A percentile compares a stretch with the other conserved stretches of the same genome.
Evolutionary conservation across 2,113 vertebrate genomes (phyloP).

Genomic region (Chloropsis hardwickii): DNA sequence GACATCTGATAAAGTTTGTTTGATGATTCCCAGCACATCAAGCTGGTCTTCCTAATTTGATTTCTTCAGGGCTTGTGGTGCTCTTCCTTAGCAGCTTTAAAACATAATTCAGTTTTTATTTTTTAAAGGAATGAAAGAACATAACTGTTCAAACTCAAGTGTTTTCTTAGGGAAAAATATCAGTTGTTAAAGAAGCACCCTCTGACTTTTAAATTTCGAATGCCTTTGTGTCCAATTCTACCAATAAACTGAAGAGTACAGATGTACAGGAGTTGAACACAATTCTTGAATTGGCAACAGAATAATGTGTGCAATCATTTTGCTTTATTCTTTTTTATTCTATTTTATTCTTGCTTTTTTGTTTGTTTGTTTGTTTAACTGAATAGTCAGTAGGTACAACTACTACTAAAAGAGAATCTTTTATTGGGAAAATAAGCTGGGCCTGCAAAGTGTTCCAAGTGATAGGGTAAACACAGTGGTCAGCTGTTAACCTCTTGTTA

Average conservation of each 20-base stretch:
- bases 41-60: not conserved
- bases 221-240: not conserved
- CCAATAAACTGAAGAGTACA: not conserved
- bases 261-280: not conserved
- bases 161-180: slow-evolving; percentile 7
- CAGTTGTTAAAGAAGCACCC: slow-evolving; percentile 38
- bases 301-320: not conserved
- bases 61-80: slow-evolving; percentile 7
- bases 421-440: not conserved
- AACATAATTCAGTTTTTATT: not conserved
- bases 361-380: not conserved
- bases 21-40: not conserved
- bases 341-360: not conserved
- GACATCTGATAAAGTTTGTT: not conserved
- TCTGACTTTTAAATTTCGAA: slow-evolving; percentile 42
- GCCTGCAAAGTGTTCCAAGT: not conserved
- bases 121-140: not conserved
- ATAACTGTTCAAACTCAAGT: not conserved
- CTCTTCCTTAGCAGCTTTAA: slow-evolving; percentile 18
- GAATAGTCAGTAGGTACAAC: not conserved
- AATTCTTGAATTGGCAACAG: not conserved
- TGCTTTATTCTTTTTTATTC: not conserved
- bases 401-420: not conserved
- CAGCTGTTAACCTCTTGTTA: not conserved
- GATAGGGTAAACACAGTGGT: not conserved